Evolutionary conservation across 2,888 invertebrate species (phyloP).

Genomic region (Pilophorus perplexus): DNA sequence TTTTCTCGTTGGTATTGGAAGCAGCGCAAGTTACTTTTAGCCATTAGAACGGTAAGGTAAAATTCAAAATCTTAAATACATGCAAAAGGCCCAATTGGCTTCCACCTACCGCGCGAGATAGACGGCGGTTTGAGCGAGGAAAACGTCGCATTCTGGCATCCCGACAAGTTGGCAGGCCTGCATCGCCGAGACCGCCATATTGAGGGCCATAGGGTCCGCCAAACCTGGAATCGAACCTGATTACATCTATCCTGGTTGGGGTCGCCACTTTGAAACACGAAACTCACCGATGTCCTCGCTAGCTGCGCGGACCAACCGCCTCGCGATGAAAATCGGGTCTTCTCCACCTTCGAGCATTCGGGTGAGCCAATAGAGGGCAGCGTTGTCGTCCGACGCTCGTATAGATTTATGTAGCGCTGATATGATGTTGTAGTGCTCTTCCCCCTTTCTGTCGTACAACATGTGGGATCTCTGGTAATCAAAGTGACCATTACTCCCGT

Average conservation of each 20-base stretch:
- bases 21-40: not conserved
- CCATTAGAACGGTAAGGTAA: not conserved
- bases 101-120: constrained; percentile 60
- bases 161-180: constrained; percentile 77
- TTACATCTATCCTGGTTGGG: not conserved
- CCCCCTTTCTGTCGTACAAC: constrained; percentile 74
- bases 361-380: constrained; percentile 77
- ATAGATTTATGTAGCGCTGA: constrained; percentile 82
- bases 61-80: not conserved
- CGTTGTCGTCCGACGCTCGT: constrained; percentile 75
- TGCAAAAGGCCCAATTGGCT: not conserved
- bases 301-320: constrained; percentile 70
- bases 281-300: constrained; percentile 72
- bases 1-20: not conserved
- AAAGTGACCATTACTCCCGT: too few species aligned
- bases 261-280: not conserved
- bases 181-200: constrained; percentile 69
- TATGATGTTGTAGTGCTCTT: constrained; percentile 78
- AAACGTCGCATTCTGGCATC: constrained; percentile 76
- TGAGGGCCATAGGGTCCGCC: constrained; percentile 64
- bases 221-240: constrained; percentile 56
- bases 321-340: constrained; percentile 73
- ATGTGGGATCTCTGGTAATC: constrained; percentile 66
- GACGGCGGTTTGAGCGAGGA: constrained; percentile 73
- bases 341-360: constrained; percentile 77